These are phyloP conservation scores for Anas bernieri DNA, from an alignment of 2,797 vertebrate species.

Conservation along the genomic window DNA sequence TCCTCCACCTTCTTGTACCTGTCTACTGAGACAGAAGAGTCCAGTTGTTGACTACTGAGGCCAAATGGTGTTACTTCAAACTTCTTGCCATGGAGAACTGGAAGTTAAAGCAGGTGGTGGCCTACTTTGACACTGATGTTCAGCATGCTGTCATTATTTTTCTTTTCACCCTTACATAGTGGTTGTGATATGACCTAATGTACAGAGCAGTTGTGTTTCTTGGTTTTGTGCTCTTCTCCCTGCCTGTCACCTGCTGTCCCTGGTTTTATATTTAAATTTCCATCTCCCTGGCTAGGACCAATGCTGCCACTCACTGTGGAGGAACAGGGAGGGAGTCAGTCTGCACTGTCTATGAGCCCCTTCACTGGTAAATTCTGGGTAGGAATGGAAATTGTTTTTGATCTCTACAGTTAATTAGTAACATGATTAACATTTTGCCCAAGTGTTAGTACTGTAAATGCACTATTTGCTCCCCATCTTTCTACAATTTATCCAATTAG, in stretches of 20 bases:
- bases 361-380: rapidly evolving
- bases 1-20: neutral
- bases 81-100: neutral
- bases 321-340: rapidly evolving
- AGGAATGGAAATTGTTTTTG: neutral
- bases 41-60: neutral
- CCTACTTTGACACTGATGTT: neutral
- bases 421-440: neutral
- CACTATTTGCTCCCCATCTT: neutral
- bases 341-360: rapidly evolving
- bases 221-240: neutral
- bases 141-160: neutral
- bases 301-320: rapidly evolving
- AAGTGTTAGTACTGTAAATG: neutral
- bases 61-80: neutral
- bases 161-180: rapidly evolving
- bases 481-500: neutral
- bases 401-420: neutral
- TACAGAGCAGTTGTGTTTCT: neutral
- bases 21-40: neutral
- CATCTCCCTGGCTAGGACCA: neutral
- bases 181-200: neutral
- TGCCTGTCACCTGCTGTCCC: rapidly evolving
- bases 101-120: constrained; percentile 5
- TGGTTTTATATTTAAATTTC: neutral